Evolutionary conservation across 2,797 vertebrate species (phyloP), one percentile per base, ranked within the genome.

Genomic region (Gallinago solitaria): DNA sequence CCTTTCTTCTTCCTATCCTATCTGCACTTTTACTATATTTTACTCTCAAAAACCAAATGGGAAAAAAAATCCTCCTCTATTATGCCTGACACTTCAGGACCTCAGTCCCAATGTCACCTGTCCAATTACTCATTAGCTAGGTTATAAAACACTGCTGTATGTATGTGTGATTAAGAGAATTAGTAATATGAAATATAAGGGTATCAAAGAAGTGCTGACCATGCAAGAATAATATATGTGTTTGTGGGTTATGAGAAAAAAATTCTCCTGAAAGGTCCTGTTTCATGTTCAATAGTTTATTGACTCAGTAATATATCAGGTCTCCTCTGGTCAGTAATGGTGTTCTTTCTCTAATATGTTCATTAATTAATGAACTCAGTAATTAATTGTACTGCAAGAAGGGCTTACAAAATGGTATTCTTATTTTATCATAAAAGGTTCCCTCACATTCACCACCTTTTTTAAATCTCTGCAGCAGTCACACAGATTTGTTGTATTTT

Each of bases 311-410:
- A 97, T 96, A 96, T 92, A 97, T 97, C 94, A 97, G 91, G 92
- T 96, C 89, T 92, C 86, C 87, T 54, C 87, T 82, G 75, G 77
- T 98, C 89, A 97, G 95, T 97, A 97, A 98, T 85, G 95, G 83
- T 90, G 95, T 96, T 96, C 96, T 97, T 96, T 95, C 91, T 89
- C 92, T 97, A 98, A 97, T 97, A 97, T 97, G 95, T 97, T 97
- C 94, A 97, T 97, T 97, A 98, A 95, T 96, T 97, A 98, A 97
- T 96, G 90, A 98, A 97, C 90, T 97, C 54, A 54, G 39, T 95
- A 98, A 89, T 97, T 97, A 97, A 98, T 90, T 97, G 87, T 54
- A 89, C 79, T 87, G 74, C 81, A 78, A 95, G 77, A 54, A 94
- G 24, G n/a, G 21, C 39, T 73, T 93, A 76, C 32, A 93, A 90